Conservation (phyloP, 30 jellyfish, hydroid and myxozoan species). For the Cassiopea xamachana region DNA sequence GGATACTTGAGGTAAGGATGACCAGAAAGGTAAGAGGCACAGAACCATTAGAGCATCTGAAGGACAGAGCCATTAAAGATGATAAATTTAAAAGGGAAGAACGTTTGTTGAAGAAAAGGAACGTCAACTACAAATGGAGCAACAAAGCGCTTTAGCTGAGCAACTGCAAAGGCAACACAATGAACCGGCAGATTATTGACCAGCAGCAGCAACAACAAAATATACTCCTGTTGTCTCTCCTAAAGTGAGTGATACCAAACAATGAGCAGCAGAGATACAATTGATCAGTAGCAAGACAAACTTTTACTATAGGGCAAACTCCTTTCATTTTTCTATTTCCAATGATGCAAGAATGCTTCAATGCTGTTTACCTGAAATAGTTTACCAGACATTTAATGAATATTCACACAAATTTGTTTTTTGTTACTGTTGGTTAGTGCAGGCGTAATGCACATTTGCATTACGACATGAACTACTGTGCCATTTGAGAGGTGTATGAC, state of each 20-base stretch:
- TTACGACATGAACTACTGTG: too few species aligned
- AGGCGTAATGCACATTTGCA: neutral
- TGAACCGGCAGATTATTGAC: neutral
- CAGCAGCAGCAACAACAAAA: constrained; percentile 11
- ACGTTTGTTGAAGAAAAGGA: neutral
- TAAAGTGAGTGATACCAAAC: constrained; percentile 6
- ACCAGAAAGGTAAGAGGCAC: neutral
- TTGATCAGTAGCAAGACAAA: neutral
- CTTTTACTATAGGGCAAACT: neutral
- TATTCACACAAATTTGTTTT: neutral
- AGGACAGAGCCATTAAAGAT: neutral
- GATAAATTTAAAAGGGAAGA: constrained; percentile 1
- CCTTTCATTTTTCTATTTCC: neutral
- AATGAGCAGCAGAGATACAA: constrained; percentile 3
- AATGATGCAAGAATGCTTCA: neutral
- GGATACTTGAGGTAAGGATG: neutral
- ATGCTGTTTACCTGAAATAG: neutral
- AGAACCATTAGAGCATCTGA: constrained; percentile 4
- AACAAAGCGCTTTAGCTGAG: neutral
- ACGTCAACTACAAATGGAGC: constrained; percentile 7
- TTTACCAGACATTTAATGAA: neutral
- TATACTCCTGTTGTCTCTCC: neutral
- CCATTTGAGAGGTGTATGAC: too few species aligned
- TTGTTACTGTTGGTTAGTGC: neutral
- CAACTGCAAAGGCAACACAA: neutral